Evolutionary conservation across 1,140 invertebrate genomes (phyloP), one percentile per base, ranked within the genome.

Genomic region (Hylaeus anthracinus): DNA sequence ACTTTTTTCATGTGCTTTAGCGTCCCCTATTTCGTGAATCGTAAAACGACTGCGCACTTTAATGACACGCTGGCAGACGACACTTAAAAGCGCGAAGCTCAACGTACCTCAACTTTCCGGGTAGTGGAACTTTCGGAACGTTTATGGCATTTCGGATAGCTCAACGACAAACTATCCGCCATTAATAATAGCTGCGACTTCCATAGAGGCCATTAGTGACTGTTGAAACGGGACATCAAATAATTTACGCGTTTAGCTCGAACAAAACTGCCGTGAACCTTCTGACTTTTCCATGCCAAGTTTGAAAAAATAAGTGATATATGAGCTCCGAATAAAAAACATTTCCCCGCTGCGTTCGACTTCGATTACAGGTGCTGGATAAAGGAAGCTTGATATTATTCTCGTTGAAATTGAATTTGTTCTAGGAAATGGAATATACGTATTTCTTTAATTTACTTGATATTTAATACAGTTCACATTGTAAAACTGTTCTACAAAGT

Each of bases 171-270:
- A 78, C 73, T 76, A 61, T 70, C 67, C 67, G 48, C 61, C 80
- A 70, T 72, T 82, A 78, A 82, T 72, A 77, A 66, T 61, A 63
- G 3, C 53, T 9, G 41, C 61, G 51, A 4, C 8, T 41, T 64
- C 10, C 61, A 58, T 39, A 43, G 43, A 56, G 61, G 41, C 80
- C 67, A 82, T 82, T 82, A 82, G 67, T 5, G 61, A n/a, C 15
- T 14, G 72, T 26, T 56, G 79, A 78, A 77, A 82, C 45, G 74
- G 15, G 74, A 56, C 61, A n/a, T 72, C 67, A 39, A 82, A 82
- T 82, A 82, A 78, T 82, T 82, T 72, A 82, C 55, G 74, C 74
- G 51, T 48, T 45, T 56, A 39, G 37, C 12, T 12, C 51, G 37
- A 12, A 41, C 10, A 5, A 41, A 80, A 56, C 15, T 60, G 45